phyloP scores from a whole-genome alignment of 1,140 invertebrate genomes.

The Geopemphigus sp. region DNA sequence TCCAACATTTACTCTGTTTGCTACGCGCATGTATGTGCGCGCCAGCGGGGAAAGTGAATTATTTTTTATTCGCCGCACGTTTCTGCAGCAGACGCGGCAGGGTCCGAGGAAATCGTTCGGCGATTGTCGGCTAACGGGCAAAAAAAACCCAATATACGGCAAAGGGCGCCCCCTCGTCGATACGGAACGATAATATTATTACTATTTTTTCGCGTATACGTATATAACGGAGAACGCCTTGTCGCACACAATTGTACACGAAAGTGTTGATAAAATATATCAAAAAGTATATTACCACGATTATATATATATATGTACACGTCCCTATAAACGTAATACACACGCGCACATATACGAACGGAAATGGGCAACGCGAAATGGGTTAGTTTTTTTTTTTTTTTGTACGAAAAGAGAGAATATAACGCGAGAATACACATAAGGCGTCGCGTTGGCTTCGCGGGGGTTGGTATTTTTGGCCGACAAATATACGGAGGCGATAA shows the following conservation, averaged over 20 bases:
- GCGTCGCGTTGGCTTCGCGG: background rate
- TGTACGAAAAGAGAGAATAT: background rate
- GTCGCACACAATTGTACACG: background rate
- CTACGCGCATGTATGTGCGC: too few relatives aligned
- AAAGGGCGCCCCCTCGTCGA: background rate
- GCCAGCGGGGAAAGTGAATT: background rate
- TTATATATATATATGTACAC: background rate
- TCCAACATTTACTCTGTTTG: too few relatives aligned
- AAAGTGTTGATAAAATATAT: slow-evolving; percentile 25
- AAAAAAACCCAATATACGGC: background rate
- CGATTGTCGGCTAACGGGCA: background rate
- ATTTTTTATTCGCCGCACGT: slow-evolving; percentile 29
- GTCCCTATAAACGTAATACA: too few relatives aligned
- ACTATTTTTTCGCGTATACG: background rate
- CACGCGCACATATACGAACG: background rate
- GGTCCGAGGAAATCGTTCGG: background rate
- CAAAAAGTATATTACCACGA: too few relatives aligned
- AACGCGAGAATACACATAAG: background rate
- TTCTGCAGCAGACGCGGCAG: too few relatives aligned
- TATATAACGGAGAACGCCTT: background rate
- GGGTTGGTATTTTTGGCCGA: too few relatives aligned
- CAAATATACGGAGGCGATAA: background rate
- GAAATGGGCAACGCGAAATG: background rate
- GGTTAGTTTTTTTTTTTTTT: background rate
- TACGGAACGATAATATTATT: slow-evolving; percentile 14